Evolutionary conservation across 2,797 vertebrate genomes (phyloP), one percentile per base, ranked within the genome.

Genomic region (Coluber constrictor): DNA sequence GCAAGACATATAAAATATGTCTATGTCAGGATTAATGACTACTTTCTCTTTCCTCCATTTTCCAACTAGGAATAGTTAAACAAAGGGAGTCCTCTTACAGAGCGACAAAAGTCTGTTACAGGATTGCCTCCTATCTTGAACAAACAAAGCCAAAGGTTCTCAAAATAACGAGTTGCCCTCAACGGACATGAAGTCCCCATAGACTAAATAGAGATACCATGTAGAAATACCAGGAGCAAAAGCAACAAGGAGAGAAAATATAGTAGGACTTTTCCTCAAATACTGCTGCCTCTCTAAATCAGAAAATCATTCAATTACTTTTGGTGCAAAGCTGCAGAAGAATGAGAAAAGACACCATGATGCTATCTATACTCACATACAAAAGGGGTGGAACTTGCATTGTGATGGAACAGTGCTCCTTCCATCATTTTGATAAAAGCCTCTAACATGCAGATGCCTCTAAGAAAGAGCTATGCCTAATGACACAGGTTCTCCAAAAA

Each of bases 41-140:
- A 25, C 0, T 87, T 94, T 95, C 89, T 43, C 79, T 95, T 74
- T 88, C 95, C 94, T 93, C 95, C 94, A 93, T 94, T 95, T 95
- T 93, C 88, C 92, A 87, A 90, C 94, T 95, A 89, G 90, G 20
- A 92, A 0, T 0, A 59, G 92, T 90, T 47, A 92, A 95, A 97
- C 96, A 96, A 97, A 96, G 59, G 92, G 88, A 93, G 95, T 96
- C 96, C 97, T 97, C 96, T 96, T 93, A 0, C 1, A 94, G 90
- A 96, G 93, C 15, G 93, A 95, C 43, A 94, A 95, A 94, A 94
- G 92, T 93, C 47, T 96, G 93, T 96, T 96, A 96, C 95, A 93
- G 0, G 83, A 96, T 94, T 94, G 92, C 96, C 95, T 95, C 95
- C 91, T 93, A 89, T 63, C 92, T 11, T 90, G 91, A 95, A 93